phyloP scores from a whole-genome alignment of 2,888 invertebrate genomes.

The Drosophila nr. perissopoda region DNA sequence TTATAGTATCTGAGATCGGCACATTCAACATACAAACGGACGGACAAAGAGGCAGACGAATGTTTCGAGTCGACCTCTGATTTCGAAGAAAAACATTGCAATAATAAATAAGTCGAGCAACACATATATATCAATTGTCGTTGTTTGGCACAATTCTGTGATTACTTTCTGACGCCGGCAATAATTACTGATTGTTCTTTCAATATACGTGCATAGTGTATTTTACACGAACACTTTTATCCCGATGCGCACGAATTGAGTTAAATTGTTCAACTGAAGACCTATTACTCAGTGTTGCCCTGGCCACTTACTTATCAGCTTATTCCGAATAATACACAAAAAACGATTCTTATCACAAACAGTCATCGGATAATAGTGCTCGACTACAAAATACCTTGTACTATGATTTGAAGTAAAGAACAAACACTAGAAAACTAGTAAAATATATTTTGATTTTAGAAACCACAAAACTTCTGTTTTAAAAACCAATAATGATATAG shows the following conservation, averaged over 20 bases:
- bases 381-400: slow-evolving; percentile 23
- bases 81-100: neutral
- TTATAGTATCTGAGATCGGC: neutral
- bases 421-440: neutral
- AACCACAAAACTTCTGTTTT: neutral
- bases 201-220: neutral
- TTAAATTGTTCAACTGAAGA: slow-evolving; percentile 19
- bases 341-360: slow-evolving; percentile 39
- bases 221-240: neutral
- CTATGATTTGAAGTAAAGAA: too few species aligned
- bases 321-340: slow-evolving; percentile 5
- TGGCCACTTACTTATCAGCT: slow-evolving; percentile 37
- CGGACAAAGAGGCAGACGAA: neutral
- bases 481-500: neutral
- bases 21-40: neutral
- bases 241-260: slow-evolving; percentile 9
- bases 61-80: neutral
- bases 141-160: neutral
- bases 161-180: neutral
- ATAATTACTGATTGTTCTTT: neutral
- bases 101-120: neutral
- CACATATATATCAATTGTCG: neutral
- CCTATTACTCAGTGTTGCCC: slow-evolving; percentile 10
- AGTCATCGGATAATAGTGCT: neutral
- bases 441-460: neutral